Base-by-base conservation (phyloP, 2,888 invertebrate genomes). In the Dioctria rufipes region DNA sequence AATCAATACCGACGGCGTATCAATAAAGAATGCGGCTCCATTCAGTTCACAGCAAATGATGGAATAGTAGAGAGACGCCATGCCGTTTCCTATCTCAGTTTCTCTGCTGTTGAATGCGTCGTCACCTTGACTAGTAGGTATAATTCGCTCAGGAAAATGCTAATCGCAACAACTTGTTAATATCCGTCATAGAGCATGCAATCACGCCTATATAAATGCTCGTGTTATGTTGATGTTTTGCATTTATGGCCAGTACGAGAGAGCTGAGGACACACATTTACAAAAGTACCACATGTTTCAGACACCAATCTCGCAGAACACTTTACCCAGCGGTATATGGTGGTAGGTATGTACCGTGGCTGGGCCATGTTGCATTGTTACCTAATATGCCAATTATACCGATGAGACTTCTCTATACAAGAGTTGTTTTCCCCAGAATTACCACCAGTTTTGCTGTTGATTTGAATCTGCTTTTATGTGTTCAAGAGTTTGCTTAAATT, bases 361-460 rank as follows among this genome's bases (percentile, higher is more conserved):
- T 69, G 60, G 60, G 51, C 60, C 43, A 39, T 49, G 66, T 66
- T 75, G 65, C 54, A 75, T 75, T 80, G 75, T 66, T 75, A 65
- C 73, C 73, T 73, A 73, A 73, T 73, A 73, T 73, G 60, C 73
- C 73, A 73, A 69, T 80, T 77, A 77, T 67, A 66, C 73, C 77
- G 77, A 77, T 80, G 80, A 73, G 80, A 80, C 67, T 77, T 58
- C 73, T 67, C 80, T 78, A 37, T 54, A 75, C 39, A 25, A 25
- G 69, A 78, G 60, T 80, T 67, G 69, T 78, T 69, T 63, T 71
- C 11, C 66, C n/a, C 39, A n/a, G 25, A 73, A 73, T 73, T 73
- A 58, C 58, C 42, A 60, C 60, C n/a, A 25, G 43, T 54, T 39
- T 25, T 49, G 54, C 13, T 58, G 13, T n/a, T 54, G 60, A 73